Evolutionary conservation across 2,797 vertebrate genomes (phyloP), one percentile per base, ranked within the genome.

Genomic region (Lophura swinhoii): DNA sequence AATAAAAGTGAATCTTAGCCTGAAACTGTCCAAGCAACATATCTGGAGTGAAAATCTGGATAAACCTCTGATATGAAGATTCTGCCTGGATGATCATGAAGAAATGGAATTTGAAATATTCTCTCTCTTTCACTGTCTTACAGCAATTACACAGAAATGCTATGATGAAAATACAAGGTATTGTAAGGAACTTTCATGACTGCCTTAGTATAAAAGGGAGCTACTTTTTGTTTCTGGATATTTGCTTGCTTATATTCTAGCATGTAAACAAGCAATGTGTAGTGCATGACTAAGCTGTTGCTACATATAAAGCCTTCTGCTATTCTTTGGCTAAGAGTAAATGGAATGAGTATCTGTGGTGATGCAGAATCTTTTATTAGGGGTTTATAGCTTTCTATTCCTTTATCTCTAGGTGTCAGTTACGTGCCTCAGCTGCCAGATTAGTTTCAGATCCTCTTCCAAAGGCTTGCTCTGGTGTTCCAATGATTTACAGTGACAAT

Each of bases 401-500:
- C 49, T 91, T 79, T 88, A 84, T 88, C 35, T 94, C n/a, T 74
- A 48, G 10, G 28, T 72, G 77, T 88, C 77, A 68, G 29, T 63
- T 92, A 66, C 0, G 1, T 68, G 37, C 39, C 24, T 53, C 49
- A 88, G 35, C 67, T 85, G 62, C 58, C 55, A 83, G 84, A 93
- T 79, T 73, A 84, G 48, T 92, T 85, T 84, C 44, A 89, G 28
- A 53, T 87, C 9, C 37, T 91, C 46, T 91, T 96, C 83, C 49
- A 93, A 91, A 87, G 22, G 10, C 35, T 90, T 63, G 31, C 22
- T 84, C 64, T 86, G 22, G 2, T 75, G 92, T 95, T 33, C 44
- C 78, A 8, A 28, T 94, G 75, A 91, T 95, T 96, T 95, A 90
- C 46, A 71, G 51, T 84, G 72, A 37, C 49, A 95, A 86, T 77